Evolutionary conservation across 2,113 vertebrate genomes (phyloP).

Genomic region (Dromiciops gliroides): DNA sequence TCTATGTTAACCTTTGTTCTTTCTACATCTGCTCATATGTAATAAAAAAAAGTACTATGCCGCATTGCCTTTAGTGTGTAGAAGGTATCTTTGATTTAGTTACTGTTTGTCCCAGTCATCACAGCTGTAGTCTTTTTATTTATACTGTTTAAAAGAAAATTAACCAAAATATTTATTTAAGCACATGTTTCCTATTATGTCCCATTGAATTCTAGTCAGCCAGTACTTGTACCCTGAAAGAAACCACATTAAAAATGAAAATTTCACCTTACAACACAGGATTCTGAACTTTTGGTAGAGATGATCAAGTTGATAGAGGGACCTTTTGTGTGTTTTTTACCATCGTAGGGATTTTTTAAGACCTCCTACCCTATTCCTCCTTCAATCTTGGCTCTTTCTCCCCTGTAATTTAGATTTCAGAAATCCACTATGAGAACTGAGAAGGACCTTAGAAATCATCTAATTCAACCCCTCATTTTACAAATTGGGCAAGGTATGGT

Average conservation of each 20-base stretch:
- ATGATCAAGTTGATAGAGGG: neutral
- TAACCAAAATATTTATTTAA: constrained; percentile 18
- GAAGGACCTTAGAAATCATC: neutral
- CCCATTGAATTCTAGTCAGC: neutral
- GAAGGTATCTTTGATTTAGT: constrained; percentile 20
- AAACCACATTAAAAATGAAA: neutral
- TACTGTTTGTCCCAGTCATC: constrained; percentile 8
- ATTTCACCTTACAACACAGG: neutral
- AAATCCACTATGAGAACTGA: neutral
- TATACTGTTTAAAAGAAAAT: constrained; percentile 24
- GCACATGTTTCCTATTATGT: constrained; percentile 11
- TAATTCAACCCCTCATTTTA: neutral
- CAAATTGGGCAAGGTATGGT: no score
- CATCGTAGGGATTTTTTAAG: neutral
- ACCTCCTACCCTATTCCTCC: neutral
- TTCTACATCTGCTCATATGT: neutral
- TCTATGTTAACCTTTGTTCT: neutral
- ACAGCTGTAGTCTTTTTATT: constrained; percentile 20
- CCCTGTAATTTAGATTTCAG: neutral
- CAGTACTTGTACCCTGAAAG: neutral
- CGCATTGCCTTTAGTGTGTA: neutral
- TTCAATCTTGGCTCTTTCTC: neutral
- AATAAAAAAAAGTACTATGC: constrained; percentile 2
- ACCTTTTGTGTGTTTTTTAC: neutral
- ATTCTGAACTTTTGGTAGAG: neutral